Evolutionary conservation across 2,113 vertebrate species (phyloP), one percentile per base, ranked within the genome.

Genomic region (Pseudopodoces humilis): DNA sequence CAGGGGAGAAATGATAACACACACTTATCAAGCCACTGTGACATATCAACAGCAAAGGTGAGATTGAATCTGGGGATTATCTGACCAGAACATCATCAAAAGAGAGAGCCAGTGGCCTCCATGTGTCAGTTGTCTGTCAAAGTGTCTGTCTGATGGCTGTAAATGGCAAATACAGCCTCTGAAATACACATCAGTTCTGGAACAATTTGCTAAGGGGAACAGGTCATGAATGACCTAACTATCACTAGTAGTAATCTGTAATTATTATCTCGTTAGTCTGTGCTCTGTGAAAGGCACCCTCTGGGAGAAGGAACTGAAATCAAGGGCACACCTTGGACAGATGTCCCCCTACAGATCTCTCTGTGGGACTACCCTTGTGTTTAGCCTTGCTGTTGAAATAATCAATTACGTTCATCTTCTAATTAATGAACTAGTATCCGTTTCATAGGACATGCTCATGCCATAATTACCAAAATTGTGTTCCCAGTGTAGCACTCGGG

Each of bases 371-470:
- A 88, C 90, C 47, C 83, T 68, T 41, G 79, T 75, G 62, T 96
- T 96, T 96, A 93, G 93, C 64, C 84, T 91, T 85, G 63, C 78
- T 81, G 68, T 91, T 96, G 90, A 86, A 93, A 90, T 83, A 97
- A 96, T 97, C 94, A 97, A 94, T 96, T 94, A 88, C 7, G 15
- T 88, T 97, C 88, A 60, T 92, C 83, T 92, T 71, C 77, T 93
- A 95, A 95, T 94, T 96, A 96, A 95, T 96, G 93, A 86, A 86
- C 92, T 68, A 78, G 92, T 93, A 93, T 96, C 83, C 31, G 0
- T 96, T 96, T 90, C 93, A 88, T 47, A 96, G 87, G 92, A 93
- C 88, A 78, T 60, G 79, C 76, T 94, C 47, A 31, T 31, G 55
- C 79, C 0, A 3, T 95, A 96, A 95, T 96, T 97, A 90, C 71